phyloP scores from a whole-genome alignment of 2,797 vertebrate species.

The Vespertilio murinus region DNA sequence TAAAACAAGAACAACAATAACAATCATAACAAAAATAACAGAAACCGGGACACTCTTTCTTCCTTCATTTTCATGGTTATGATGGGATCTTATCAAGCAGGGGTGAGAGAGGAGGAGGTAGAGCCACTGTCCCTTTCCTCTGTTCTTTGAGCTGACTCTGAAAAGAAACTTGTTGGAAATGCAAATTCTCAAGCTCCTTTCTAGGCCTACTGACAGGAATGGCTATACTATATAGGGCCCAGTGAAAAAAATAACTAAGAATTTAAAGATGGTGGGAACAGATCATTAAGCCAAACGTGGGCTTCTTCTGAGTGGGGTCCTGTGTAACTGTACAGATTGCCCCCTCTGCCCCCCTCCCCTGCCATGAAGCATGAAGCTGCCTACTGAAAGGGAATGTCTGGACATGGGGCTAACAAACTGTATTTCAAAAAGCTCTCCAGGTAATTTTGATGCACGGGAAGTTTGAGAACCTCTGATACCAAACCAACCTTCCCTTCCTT shows the following conservation, averaged over 20 bases:
- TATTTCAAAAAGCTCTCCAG: neutral
- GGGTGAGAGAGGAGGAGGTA: neutral
- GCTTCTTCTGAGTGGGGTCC: neutral
- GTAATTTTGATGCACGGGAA: neutral
- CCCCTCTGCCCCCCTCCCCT: rapidly evolving
- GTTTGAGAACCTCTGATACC: neutral
- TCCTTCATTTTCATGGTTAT: neutral
- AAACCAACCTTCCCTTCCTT: neutral
- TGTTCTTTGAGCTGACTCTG: neutral
- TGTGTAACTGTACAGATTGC: no score
- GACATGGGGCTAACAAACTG: neutral
- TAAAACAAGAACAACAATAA: neutral
- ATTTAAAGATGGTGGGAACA: neutral
- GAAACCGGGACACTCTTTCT: neutral
- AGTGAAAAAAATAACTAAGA: neutral
- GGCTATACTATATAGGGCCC: neutral
- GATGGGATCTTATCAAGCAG: neutral
- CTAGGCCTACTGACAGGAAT: neutral
- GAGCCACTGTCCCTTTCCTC: neutral
- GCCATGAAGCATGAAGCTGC: neutral
- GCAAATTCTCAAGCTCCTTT: neutral
- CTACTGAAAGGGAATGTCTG: neutral
- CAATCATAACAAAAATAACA: neutral
- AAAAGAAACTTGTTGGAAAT: neutral
- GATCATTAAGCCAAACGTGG: neutral